These are phyloP conservation scores for Micronisus gabar DNA, from an alignment of 2,113 vertebrate species.

Conservation along the genomic window DNA sequence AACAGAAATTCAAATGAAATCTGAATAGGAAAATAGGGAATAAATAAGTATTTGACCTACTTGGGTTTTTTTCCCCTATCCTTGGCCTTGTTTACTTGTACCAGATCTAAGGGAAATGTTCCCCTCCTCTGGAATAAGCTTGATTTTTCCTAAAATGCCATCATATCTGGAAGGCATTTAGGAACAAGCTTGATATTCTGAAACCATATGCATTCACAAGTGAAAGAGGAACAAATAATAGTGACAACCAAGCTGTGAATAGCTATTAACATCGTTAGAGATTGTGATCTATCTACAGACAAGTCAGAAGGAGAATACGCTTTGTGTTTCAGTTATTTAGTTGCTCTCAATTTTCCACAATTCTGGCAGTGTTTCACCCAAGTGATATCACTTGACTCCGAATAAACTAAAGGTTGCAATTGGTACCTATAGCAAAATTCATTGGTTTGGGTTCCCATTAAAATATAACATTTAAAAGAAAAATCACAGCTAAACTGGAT, in stretches of 20 bases:
- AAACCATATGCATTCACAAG: background rate
- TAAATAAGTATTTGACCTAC: background rate
- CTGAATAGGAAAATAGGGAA: background rate
- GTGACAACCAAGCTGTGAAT: slow-evolving; percentile 3
- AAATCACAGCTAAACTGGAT: background rate
- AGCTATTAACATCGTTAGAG: background rate
- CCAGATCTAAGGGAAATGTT: background rate
- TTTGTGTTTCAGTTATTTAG: background rate
- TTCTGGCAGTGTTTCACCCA: background rate
- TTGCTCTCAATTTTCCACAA: background rate
- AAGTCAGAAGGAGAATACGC: background rate
- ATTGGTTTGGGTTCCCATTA: background rate
- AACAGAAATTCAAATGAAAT: background rate
- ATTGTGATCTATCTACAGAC: background rate
- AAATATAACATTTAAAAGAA: background rate
- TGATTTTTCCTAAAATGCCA: background rate
- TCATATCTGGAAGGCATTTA: background rate
- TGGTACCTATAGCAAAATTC: background rate
- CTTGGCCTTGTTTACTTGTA: background rate
- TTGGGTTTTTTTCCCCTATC: background rate
- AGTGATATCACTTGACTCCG: background rate
- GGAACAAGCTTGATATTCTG: background rate
- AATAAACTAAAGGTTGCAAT: background rate
- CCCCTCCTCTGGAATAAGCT: background rate
- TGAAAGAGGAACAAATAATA: slow-evolving; percentile 24